Percentiles rank a stretch among this genome's conserved stretches.
Conservation (phyloP, 1,140 invertebrate species). For the Campoletis sonorensis region DNA sequence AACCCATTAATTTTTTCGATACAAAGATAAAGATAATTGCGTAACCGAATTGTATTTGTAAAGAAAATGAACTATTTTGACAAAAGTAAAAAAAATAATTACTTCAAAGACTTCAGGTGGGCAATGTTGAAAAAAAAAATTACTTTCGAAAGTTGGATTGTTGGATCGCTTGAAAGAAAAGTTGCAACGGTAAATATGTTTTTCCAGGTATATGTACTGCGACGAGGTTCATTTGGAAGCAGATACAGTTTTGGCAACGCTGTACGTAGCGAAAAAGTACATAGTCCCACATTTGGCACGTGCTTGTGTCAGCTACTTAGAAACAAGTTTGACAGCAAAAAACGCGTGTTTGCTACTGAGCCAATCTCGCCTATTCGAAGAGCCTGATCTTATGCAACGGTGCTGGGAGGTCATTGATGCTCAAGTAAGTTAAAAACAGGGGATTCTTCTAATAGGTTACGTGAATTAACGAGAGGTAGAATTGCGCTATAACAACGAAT, state of each 20-base stretch:
- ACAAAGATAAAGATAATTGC: no score
- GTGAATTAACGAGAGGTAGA: slow-evolving; percentile 28
- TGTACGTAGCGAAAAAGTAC: slow-evolving; percentile 96
- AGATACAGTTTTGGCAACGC: slow-evolving; percentile 91
- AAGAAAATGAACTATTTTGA: no score
- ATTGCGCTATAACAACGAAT: slow-evolving; percentile 31
- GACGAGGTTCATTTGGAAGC: slow-evolving; percentile 96
- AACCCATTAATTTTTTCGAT: no score
- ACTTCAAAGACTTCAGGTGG: neutral
- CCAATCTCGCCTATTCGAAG: slow-evolving; percentile 93
- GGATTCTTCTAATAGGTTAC: slow-evolving; percentile 17
- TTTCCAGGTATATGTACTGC: slow-evolving; percentile 94
- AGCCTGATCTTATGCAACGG: slow-evolving; percentile 93
- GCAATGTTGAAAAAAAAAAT: neutral
- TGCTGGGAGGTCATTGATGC: slow-evolving; percentile 98
- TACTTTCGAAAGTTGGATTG: no score
- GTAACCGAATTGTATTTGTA: no score
- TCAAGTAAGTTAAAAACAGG: slow-evolving; percentile 80
- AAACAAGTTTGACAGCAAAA: slow-evolving; percentile 93
- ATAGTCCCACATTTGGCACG: slow-evolving; percentile 93
- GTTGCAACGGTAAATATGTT: slow-evolving; percentile 44
- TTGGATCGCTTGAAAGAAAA: no score
- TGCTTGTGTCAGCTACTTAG: slow-evolving; percentile 93
- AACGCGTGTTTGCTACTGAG: slow-evolving; percentile 94
- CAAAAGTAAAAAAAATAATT: no score